Evolutionary conservation across 1,140 invertebrate species (phyloP).

Genomic region (Patella vulgata): DNA sequence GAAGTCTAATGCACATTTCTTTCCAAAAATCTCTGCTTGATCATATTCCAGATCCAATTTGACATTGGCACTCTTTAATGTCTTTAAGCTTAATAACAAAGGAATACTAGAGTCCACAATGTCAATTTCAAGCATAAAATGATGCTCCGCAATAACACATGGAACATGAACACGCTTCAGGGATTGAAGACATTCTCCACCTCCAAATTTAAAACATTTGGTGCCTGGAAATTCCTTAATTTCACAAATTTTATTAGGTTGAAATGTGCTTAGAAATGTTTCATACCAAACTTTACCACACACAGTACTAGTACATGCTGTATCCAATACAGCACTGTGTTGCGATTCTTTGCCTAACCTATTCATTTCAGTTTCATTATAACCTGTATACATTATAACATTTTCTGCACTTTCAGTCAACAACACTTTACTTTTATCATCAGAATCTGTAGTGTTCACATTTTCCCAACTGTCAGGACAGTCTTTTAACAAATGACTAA

Average conservation of each 20-base stretch:
- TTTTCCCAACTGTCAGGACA: slow-evolving; percentile 42
- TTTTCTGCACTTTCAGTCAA: slow-evolving; percentile 26
- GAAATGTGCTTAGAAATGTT: slow-evolving; percentile 12
- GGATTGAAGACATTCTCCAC: slow-evolving; percentile 20
- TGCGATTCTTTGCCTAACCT: slow-evolving; percentile 25
- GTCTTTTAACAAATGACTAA: slow-evolving; percentile 28
- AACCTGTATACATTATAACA: slow-evolving; percentile 28
- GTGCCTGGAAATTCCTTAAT: slow-evolving; percentile 7
- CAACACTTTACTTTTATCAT: no score
- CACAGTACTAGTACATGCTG: slow-evolving; percentile 34
- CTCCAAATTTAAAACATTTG: slow-evolving; percentile 33
- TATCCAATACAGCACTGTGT: slow-evolving; percentile 35
- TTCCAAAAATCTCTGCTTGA: slow-evolving; percentile 27
- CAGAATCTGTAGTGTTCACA: slow-evolving; percentile 23
- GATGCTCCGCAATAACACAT: slow-evolving; percentile 13
- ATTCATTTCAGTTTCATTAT: slow-evolving; percentile 17
- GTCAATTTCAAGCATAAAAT: slow-evolving; percentile 24
- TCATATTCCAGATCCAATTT: slow-evolving; percentile 34
- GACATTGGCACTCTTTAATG: slow-evolving; percentile 28
- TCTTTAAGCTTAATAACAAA: slow-evolving; percentile 21
- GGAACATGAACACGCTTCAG: slow-evolving; percentile 9
- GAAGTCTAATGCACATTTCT: slow-evolving; percentile 29
- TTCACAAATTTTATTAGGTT: slow-evolving; percentile 5
- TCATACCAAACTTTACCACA: slow-evolving; percentile 24
- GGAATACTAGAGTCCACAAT: slow-evolving; percentile 33